These are phyloP conservation scores for Hyposmocoma kahamanoa DNA, from an alignment of 1,140 invertebrate genomes.

Conservation along the genomic window DNA sequence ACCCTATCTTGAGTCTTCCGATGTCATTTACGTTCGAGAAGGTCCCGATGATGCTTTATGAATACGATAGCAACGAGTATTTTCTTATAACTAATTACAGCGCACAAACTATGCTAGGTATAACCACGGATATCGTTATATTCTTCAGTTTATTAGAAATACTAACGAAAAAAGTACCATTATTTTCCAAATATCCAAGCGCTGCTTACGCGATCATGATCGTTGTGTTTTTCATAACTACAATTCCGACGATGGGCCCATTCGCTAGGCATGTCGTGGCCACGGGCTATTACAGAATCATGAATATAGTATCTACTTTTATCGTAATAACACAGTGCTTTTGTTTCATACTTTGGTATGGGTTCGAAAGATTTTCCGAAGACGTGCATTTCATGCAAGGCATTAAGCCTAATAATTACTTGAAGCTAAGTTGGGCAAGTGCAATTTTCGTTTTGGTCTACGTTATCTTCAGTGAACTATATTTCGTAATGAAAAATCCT, in stretches of 20 bases:
- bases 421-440: constrained; percentile 38
- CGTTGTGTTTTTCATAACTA: constrained; percentile 32
- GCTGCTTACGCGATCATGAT: constrained; percentile 23
- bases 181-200: constrained; percentile 37
- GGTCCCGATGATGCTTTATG: constrained; percentile 36
- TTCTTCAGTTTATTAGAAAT: constrained; percentile 37
- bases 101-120: constrained; percentile 23
- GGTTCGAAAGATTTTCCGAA: constrained; percentile 45
- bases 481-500: background rate
- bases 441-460: constrained; percentile 30
- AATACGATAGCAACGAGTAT: constrained; percentile 30
- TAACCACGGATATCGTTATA: constrained; percentile 26
- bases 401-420: constrained; percentile 35
- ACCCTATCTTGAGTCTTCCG: constrained; percentile 18
- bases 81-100: constrained; percentile 37
- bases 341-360: constrained; percentile 48
- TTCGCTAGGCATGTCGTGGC: constrained; percentile 20
- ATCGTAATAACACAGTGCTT: constrained; percentile 31
- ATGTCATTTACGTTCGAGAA: constrained; percentile 43
- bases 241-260: constrained; percentile 38
- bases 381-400: constrained; percentile 63
- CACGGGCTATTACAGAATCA: constrained; percentile 19
- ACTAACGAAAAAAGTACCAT: constrained; percentile 17
- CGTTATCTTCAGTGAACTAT: constrained; percentile 26
- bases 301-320: constrained; percentile 29